Conservation (phyloP, 2,113 vertebrate genomes). For the Menura novaehollandiae region DNA sequence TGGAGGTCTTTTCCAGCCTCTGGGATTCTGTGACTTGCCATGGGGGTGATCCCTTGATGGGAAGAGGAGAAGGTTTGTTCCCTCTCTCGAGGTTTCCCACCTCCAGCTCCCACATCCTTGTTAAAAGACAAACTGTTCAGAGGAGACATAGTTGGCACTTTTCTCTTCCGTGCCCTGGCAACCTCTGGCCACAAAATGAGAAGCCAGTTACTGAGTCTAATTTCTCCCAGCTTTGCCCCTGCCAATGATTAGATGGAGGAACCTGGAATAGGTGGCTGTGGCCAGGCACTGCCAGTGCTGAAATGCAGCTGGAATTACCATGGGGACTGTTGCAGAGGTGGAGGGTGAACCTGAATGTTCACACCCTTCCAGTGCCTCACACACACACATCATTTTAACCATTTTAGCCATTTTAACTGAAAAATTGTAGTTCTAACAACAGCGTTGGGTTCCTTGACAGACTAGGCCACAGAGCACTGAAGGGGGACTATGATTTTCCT, state of each 20-base stretch:
- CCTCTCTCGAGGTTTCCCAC: not conserved
- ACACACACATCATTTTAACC: not conserved
- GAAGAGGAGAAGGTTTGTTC: not conserved
- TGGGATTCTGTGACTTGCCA: not conserved
- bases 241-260: slow-evolving; percentile 5
- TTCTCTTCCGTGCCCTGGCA: slow-evolving; percentile 65
- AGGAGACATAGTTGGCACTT: slow-evolving; percentile 57
- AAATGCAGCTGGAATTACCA: not conserved
- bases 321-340: not conserved
- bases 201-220: not conserved
- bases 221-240: slow-evolving; percentile 29
- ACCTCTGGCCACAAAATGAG: slow-evolving; percentile 44
- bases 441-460: not conserved
- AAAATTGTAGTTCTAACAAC: not conserved
- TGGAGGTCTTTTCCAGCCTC: not conserved
- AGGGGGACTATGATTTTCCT: not conserved
- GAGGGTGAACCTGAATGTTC: not conserved
- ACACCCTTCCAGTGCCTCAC: not conserved
- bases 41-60: not conserved
- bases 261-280: slow-evolving; percentile 15
- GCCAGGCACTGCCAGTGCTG: not conserved
- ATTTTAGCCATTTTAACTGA: not conserved
- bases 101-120: not conserved
- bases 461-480: not conserved
- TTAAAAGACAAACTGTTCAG: not conserved